These are phyloP conservation scores for Ophioninae sp. DNA, from an alignment of 2,888 invertebrate genomes.

Conservation along the genomic window DNA sequence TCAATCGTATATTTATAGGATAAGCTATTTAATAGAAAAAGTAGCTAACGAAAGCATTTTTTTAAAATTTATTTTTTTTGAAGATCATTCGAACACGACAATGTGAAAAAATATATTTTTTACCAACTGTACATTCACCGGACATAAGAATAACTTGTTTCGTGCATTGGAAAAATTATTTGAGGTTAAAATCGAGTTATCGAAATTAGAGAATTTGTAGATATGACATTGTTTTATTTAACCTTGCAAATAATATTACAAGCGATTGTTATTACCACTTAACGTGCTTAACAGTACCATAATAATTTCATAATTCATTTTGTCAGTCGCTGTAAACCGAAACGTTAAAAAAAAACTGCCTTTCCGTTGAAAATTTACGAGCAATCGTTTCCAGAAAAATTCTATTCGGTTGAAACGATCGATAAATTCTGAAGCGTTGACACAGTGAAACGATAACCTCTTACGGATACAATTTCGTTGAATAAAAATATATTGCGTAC, in stretches of 20 bases:
- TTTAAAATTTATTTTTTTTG: too few relatives aligned
- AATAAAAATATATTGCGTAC: not conserved
- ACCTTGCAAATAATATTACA: not conserved
- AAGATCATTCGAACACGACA: too few relatives aligned
- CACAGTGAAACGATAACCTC: not conserved
- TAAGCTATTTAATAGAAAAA: too few relatives aligned
- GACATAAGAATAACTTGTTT: not conserved
- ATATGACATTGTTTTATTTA: not conserved
- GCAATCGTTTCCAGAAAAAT: not conserved
- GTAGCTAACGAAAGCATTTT: too few relatives aligned
- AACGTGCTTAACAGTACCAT: not conserved
- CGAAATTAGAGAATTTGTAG: not conserved
- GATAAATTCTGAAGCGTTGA: not conserved
- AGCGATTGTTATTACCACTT: not conserved
- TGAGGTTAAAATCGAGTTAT: not conserved
- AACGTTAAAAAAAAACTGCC: not conserved
- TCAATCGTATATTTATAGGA: too few relatives aligned
- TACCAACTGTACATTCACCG: not conserved
- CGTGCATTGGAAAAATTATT: not conserved
- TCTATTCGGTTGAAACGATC: not conserved
- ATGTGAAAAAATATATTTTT: too few relatives aligned
- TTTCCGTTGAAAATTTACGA: not conserved
- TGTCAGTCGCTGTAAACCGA: not conserved
- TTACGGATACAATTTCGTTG: not conserved
- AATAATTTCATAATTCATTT: not conserved